A percentile compares a stretch with the other conserved stretches of the same genome.
phyloP scores from a whole-genome alignment of 1,140 invertebrate species.

The Drosophila santomea region DNA sequence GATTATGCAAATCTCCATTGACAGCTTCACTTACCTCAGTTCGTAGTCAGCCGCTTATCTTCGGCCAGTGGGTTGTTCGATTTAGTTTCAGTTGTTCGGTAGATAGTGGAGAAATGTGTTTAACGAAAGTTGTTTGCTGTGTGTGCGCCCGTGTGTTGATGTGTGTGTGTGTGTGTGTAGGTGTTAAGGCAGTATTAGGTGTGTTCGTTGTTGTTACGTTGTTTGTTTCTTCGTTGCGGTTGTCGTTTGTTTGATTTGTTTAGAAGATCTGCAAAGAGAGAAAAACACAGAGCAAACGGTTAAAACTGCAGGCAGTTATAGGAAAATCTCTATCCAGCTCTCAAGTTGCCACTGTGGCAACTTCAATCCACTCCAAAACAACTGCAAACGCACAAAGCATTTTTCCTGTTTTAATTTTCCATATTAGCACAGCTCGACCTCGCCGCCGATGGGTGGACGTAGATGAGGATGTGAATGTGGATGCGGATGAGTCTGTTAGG shows the following conservation, averaged over 20 bases:
- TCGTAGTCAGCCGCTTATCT: constrained; percentile 37
- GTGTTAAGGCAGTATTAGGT: constrained; percentile 24
- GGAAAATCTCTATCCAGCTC: constrained; percentile 16
- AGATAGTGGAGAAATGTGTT: constrained; percentile 34
- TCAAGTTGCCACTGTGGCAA: constrained; percentile 35
- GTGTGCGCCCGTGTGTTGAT: constrained; percentile 39
- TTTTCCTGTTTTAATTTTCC: constrained; percentile 83
- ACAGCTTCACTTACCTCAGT: constrained; percentile 51
- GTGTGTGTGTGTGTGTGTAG: constrained; percentile 39
- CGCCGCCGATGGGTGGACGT: constrained; percentile 36
- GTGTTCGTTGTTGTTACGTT: constrained; percentile 41
- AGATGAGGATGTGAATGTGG: no score
- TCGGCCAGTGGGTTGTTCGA: constrained; percentile 29
- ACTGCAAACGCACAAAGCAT: constrained; percentile 55
- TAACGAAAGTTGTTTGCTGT: constrained; percentile 71
- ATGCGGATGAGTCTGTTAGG: constrained; percentile 19
- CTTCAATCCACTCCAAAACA: constrained; percentile 47
- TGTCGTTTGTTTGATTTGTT: constrained; percentile 63
- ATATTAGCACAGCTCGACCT: constrained; percentile 77
- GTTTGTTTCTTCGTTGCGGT: constrained; percentile 49
- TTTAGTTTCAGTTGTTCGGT: constrained; percentile 52
- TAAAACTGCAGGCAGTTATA: constrained; percentile 31
- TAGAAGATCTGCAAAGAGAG: constrained; percentile 75
- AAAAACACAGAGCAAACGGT: constrained; percentile 42
- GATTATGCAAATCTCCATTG: constrained; percentile 11